These are phyloP conservation scores for Cephonodes hylas DNA, from an alignment of 2,888 invertebrate genomes.

Conservation along the genomic window DNA sequence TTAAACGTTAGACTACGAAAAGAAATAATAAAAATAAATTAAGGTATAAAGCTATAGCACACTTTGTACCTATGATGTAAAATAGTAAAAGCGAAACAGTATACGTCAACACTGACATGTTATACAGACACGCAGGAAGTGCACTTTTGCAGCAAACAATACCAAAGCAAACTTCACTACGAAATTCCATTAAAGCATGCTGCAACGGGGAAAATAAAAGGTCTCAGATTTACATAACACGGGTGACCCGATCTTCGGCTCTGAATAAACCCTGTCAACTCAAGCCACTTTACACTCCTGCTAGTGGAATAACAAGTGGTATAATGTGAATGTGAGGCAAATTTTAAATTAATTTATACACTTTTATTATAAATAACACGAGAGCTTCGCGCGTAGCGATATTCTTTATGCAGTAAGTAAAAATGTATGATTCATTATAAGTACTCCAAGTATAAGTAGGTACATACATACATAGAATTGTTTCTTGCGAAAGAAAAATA, in stretches of 20 bases:
- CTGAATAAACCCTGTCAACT: constrained; percentile 22
- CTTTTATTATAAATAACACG: background rate
- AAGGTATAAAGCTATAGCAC: too few relatives aligned
- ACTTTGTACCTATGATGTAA: too few relatives aligned
- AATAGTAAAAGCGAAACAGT: background rate
- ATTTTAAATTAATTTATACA: background rate
- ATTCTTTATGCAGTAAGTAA: background rate
- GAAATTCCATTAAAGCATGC: constrained; percentile 62
- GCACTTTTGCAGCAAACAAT: background rate
- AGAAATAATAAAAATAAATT: too few relatives aligned
- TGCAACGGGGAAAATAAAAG: constrained; percentile 60
- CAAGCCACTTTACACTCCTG: background rate
- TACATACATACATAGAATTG: too few relatives aligned
- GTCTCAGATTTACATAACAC: constrained; percentile 67
- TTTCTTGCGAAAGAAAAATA: too few relatives aligned
- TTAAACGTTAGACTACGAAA: too few relatives aligned
- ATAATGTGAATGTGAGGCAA: background rate
- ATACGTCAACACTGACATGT: too few relatives aligned
- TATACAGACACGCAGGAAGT: background rate
- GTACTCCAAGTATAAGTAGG: too few relatives aligned
- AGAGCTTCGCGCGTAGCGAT: background rate
- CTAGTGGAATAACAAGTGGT: constrained; percentile 1
- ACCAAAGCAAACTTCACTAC: constrained; percentile 44
- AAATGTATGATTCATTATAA: background rate
- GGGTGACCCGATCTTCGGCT: constrained; percentile 47